Evolutionary conservation across 2,113 vertebrate genomes (phyloP), one percentile per base, ranked within the genome.

Genomic region (Jaculus jaculus): DNA sequence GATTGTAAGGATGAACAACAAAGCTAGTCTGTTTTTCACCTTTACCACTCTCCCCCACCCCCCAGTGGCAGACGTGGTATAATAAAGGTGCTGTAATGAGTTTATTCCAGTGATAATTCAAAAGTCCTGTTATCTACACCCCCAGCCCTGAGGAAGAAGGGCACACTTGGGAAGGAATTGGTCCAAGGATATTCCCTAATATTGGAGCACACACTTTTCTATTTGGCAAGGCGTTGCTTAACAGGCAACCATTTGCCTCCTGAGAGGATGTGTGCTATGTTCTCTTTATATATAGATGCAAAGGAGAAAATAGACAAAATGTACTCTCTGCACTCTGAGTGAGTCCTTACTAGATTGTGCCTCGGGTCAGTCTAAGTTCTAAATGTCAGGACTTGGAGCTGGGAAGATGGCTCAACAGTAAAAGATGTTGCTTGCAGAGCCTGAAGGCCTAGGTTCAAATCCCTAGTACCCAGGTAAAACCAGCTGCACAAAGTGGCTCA

Each of bases 31-130:
- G 69, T 84, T 71, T 92, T 60, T 78, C 87, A 54, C 89, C 72
- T 82, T 68, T 77, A 20, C 65, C 11, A 7, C 72, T 69, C 66
- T 39, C 42, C 0, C 58, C 77, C 87, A 90, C 87, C 58, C 87
- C 58, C 12, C 47, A 63, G 58, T 72, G 63, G 58, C 51, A 75
- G 26, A 87, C 32, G 68, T 0, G 2, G 37, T 58, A 39, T 79
- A 54, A 34, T 5, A 7, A 89, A 72, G 58, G 72, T 5, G 1
- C 47, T 85, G 72, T 66, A 81, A 66, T 68, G 66, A 71, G 87
- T 96, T 94, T 87, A 89, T 89, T 79, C 61, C 87, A 91, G 4
- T 18, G 84, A 83, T 95, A 89, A 94, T 75, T 92, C 68, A 86
- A 93, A 95, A 77, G 54, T 75, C 66, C 73, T 84, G 61, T 84